Base-by-base conservation (phyloP, 2,797 vertebrate species). In the Melanotaenia boesemani region DNA sequence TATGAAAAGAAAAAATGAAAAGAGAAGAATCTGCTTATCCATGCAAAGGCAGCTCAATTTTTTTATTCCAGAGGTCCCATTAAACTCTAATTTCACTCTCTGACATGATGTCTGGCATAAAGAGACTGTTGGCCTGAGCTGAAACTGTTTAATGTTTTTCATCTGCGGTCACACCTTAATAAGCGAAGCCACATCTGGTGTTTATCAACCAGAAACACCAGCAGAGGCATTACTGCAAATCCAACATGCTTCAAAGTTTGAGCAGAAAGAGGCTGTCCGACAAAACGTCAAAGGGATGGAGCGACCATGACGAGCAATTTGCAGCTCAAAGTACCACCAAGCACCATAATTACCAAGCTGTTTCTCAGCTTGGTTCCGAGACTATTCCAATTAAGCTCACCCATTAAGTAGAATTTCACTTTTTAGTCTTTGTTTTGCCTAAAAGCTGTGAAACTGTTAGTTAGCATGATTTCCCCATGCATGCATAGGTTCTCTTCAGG, bases 141-240 rank as follows among this genome's bases (percentile, higher is more conserved):
- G 7, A 63, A 57, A 26, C 15, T 15, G 39, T 41, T 41, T 15
- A 41, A 4, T 41, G 8, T 12, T 39, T 37, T 44, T 46, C 3
- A 61, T 73, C 39, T 56, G 24, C 63, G 0, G 28, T 28, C n/a
- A 13, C 32, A 34, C 8, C 36, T 30, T 13, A 63, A 60, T 13
- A 63, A 60, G 24, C 20, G 56, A 72, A 10, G 44, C 37, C 30
- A 63, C 56, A 28, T 44, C 41, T 63, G 16, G 24, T 66, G 36
- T 24, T 68, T 70, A 20, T 30, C 37, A 39, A 36, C 34, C 34
- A 15, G 37, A 32, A 26, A 46, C 54, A 61, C 10, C 34, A 61
- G 26, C 44, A 24, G 36, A 18, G 59, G 32, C 24, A 12, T 64
- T 10, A 5, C n/a, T 26, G n/a, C 0, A 30, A 28, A 69, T 37